A percentile compares a stretch with the other conserved stretches of the same genome.
Conservation (phyloP, 2,797 vertebrate genomes). For the Gymnothorax javanicus region DNA sequence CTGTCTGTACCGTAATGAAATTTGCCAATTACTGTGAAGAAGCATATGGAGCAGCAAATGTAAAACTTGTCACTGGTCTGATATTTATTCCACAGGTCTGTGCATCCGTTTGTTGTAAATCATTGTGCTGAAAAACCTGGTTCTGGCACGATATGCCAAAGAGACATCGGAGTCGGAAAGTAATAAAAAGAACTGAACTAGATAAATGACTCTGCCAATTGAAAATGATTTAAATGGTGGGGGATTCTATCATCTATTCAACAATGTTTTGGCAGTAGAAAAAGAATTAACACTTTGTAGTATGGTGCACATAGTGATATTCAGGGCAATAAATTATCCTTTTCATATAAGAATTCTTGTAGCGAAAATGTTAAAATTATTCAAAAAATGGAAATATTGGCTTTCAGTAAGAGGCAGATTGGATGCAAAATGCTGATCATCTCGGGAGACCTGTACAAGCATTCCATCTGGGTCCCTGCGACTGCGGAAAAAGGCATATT, state of each 20-base stretch:
- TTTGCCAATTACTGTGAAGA: slow-evolving; percentile 17
- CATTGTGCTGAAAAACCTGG: not conserved
- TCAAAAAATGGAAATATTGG: not conserved
- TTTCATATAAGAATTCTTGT: not conserved
- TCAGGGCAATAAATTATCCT: not conserved
- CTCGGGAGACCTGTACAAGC: not conserved
- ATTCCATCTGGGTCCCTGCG: not conserved
- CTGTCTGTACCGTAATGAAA: slow-evolving; percentile 11
- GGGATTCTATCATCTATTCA: not conserved
- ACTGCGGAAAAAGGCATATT: not conserved
- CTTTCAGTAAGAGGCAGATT: not conserved
- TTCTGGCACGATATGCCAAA: not conserved
- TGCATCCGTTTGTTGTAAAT: not conserved
- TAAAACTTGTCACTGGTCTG: slow-evolving; percentile 12
- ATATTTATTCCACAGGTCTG: slow-evolving; percentile 7
- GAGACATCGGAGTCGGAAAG: not conserved
- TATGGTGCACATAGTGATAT: not conserved
- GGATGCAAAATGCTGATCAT: not conserved
- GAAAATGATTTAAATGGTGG: not conserved
- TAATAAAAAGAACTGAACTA: not conserved
- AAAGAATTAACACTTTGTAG: not conserved
- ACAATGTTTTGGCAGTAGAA: not conserved
- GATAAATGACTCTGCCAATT: not conserved
- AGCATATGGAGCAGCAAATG: slow-evolving; percentile 14
- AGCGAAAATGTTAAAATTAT: not conserved